Base-by-base conservation (phyloP, 2,888 invertebrate genomes). In the Spilarctia lutea region DNA sequence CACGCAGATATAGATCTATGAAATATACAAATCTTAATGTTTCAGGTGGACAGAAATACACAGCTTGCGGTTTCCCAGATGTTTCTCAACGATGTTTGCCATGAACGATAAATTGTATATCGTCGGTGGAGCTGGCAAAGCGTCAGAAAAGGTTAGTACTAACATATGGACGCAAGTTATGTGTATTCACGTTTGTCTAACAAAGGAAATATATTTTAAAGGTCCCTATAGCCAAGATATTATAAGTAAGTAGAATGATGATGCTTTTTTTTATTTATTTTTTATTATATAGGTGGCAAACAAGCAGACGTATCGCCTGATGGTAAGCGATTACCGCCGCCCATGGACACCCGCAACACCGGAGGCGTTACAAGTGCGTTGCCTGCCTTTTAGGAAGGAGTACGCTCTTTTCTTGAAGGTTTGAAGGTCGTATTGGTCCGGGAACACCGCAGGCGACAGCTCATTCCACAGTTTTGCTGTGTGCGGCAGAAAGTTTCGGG, bases 81-180 rank as follows among this genome's bases (percentile, higher is more conserved):
- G 96, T 93, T 93, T 97, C 90, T 92, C 97, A 75, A 94, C 96
- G 80, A 84, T 96, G 85, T 94, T 96, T 83, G 91, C 96, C 18
- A 96, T 96, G 94, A 96, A 96, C 74, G 96, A 97, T 85, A 96
- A 95, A 77, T 88, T 97, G 66, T 97, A 96, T 86, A 90, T 97
- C 56, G 96, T 97, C 74, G 98, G 97, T 0, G 97, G 97, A 3
- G 97, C 97, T 63, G 97, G 96, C 6, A 96, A 96, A 86, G 90
- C 95, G 10, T 88, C 93, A 6, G 96, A 96, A 73, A 96, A 94
- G 91, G 96, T 94, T 80, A 71, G 69, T 33, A 63, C 20, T 48
- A 30, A 66, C 30, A 56, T 11, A 24, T 39, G 20, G 24, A 24
- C 24, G 6, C 20, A 39, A 60, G 39, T 27, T n/a, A 27, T 56